Percentiles rank a stretch among this genome's conserved stretches.
Conservation (phyloP, 1,140 invertebrate genomes). For the Atopsyche davidsoni region DNA sequence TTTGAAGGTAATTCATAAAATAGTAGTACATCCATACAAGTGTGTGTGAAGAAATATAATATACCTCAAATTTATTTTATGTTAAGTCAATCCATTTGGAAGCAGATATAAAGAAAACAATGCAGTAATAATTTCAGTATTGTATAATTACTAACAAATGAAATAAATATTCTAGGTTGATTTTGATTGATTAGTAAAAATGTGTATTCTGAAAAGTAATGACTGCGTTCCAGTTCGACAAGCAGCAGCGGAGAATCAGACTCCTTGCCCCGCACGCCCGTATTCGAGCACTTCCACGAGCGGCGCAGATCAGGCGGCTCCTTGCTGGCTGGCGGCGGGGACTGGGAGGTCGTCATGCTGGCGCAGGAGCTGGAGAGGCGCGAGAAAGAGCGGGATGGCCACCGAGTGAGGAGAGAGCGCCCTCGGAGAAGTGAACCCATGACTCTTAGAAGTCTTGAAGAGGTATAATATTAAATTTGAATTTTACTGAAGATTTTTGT, state of each 20-base stretch:
- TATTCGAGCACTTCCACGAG: slow-evolving; percentile 41
- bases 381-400: slow-evolving; percentile 39
- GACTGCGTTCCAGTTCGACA: too few relatives aligned
- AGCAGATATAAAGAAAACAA: too few relatives aligned
- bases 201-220: too few relatives aligned
- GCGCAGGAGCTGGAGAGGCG: slow-evolving; percentile 63
- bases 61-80: too few relatives aligned
- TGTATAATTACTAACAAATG: too few relatives aligned
- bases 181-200: too few relatives aligned
- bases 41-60: too few relatives aligned
- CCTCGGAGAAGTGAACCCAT: slow-evolving; percentile 17
- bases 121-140: too few relatives aligned
- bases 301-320: slow-evolving; percentile 31
- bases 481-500: neutral
- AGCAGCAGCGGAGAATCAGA: slow-evolving; percentile 45
- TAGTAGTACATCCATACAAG: too few relatives aligned
- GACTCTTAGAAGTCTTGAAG: slow-evolving; percentile 22
- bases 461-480: slow-evolving; percentile 15
- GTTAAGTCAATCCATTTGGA: too few relatives aligned
- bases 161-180: too few relatives aligned
- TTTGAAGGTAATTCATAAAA: too few relatives aligned
- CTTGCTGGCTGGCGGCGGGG: slow-evolving; percentile 47
- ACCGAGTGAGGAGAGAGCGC: neutral
- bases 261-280: slow-evolving; percentile 42
- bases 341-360: slow-evolving; percentile 75